These are phyloP conservation scores for Oscarella lobularis DNA, from an alignment of 37 sponge, comb jelly and placozoan species.

Conservation along the genomic window DNA sequence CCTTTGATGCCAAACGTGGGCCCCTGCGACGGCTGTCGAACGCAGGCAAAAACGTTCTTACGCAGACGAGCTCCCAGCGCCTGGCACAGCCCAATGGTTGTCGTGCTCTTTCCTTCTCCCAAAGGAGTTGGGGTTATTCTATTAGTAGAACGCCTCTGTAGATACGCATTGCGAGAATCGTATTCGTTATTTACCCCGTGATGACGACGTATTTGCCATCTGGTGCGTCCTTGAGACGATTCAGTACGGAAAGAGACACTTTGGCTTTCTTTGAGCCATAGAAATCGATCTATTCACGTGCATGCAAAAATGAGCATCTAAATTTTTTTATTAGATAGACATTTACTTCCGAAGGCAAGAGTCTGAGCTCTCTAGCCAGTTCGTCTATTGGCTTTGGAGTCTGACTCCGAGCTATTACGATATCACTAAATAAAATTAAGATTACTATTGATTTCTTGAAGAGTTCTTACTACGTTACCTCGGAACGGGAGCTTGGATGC, in stretches of 20 bases:
- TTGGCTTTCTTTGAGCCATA: constrained; percentile 88
- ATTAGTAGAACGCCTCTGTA: neutral
- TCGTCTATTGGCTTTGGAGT: constrained; percentile 61
- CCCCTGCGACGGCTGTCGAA: constrained; percentile 94
- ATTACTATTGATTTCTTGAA: too few relatives aligned
- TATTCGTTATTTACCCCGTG: neutral
- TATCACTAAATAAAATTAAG: constrained; percentile 28
- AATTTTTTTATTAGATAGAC: too few relatives aligned
- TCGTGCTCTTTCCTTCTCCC: constrained; percentile 97
- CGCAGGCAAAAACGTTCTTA: constrained; percentile 80
- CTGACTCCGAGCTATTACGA: constrained; percentile 54
- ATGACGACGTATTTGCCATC: constrained; percentile 49
- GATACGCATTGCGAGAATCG: too few relatives aligned
- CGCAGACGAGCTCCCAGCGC: constrained; percentile 78
- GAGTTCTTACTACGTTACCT: constrained; percentile 15
- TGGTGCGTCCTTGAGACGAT: constrained; percentile 42
- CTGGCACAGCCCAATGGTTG: constrained; percentile 88
- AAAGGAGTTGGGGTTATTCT: constrained; percentile 97
- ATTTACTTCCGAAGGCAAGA: constrained; percentile 63
- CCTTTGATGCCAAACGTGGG: constrained; percentile 99
- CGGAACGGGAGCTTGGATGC: constrained; percentile 68
- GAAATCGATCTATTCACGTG: constrained; percentile 79
- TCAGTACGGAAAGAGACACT: constrained; percentile 61
- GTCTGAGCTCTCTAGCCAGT: constrained; percentile 73
- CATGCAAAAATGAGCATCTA: too few relatives aligned